Evolutionary conservation across 2,888 invertebrate genomes (phyloP).

Genomic region (Epirrita christyi): DNA sequence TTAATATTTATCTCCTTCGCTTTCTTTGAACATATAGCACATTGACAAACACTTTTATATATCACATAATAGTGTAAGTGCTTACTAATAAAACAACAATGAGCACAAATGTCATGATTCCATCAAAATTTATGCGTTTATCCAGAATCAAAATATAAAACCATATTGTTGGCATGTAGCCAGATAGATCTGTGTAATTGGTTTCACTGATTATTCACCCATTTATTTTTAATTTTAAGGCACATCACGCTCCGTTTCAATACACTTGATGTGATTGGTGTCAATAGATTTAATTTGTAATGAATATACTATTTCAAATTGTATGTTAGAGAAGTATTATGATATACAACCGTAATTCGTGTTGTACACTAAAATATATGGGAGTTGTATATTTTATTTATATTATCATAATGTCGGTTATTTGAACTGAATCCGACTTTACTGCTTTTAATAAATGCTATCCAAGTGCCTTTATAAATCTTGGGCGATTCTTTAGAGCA

Average conservation of each 20-base stretch:
- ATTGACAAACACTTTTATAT: neutral
- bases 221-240: conserved; percentile 53
- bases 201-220: conserved; percentile 55
- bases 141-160: conserved; percentile 42
- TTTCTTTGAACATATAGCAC: too few species aligned
- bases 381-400: neutral
- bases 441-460: conserved; percentile 10
- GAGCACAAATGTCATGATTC: conserved; percentile 22
- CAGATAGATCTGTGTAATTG: conserved; percentile 44
- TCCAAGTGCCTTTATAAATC: conserved; percentile 4
- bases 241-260: conserved; percentile 10
- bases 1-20: too few species aligned
- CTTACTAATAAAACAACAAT: conserved; percentile 16
- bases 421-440: neutral
- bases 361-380: neutral
- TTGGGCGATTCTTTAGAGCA: conserved; percentile 8
- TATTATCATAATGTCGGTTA: neutral
- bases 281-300: conserved; percentile 15
- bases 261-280: neutral
- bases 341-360: neutral
- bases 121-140: conserved; percentile 40
- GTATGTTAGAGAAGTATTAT: neutral
- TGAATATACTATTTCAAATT: neutral
- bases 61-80: conserved; percentile 1
- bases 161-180: conserved; percentile 52